Evolutionary conservation across 2,888 invertebrate genomes (phyloP).

Genomic region (Archips crataeganus): DNA sequence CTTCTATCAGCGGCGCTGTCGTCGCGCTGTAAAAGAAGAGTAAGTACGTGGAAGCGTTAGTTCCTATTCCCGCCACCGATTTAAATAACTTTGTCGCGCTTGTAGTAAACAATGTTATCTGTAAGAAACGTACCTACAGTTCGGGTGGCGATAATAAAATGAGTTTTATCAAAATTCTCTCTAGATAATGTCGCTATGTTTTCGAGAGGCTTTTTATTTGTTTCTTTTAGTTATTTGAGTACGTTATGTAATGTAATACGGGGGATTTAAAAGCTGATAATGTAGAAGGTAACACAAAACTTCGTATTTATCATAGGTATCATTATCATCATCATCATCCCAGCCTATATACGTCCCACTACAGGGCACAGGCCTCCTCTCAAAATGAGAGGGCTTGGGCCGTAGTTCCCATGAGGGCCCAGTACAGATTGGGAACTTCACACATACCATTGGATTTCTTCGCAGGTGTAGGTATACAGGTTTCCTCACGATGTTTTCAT

Average conservation of each 20-base stretch:
- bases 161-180: constrained; percentile 32
- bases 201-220: constrained; percentile 26
- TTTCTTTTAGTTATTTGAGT: constrained; percentile 17
- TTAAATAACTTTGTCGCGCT: constrained; percentile 10
- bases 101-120: constrained; percentile 32
- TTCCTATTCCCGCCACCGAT: constrained; percentile 21
- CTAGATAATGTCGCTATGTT: constrained; percentile 17
- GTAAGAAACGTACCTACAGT: constrained; percentile 11
- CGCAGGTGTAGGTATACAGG: no score
- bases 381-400: no score
- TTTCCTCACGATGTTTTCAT: no score
- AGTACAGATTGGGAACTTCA: no score
- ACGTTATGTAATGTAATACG: constrained; percentile 1
- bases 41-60: not conserved
- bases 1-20: constrained; percentile 2
- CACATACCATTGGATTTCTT: no score
- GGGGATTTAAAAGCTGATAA: constrained; percentile 5
- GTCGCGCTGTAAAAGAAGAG: not conserved
- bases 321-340: no score
- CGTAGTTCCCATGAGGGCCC: no score
- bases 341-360: no score
- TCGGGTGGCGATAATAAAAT: constrained; percentile 29
- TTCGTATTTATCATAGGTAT: not conserved
- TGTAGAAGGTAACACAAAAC: not conserved
- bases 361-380: no score